Evolutionary conservation across 2,797 vertebrate genomes (phyloP).

Genomic region (Chelmon rostratus): DNA sequence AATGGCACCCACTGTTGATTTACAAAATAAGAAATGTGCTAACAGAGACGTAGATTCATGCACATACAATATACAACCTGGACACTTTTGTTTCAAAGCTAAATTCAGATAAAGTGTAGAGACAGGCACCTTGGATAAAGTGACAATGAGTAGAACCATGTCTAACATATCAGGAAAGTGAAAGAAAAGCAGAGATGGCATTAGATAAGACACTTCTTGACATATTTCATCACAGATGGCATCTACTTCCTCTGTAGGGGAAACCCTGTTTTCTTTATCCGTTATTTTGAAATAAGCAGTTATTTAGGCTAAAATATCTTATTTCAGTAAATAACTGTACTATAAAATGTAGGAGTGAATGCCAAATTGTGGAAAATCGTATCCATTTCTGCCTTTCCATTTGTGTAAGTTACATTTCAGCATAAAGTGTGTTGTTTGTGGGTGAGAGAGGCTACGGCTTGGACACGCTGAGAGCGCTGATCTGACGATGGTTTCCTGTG

Average conservation of each 20-base stretch:
- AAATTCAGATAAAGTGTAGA: neutral
- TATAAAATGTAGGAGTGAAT: neutral
- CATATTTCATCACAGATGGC: too few relatives aligned
- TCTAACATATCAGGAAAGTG: neutral
- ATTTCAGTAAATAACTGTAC: neutral
- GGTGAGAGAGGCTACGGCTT: conserved; percentile 4
- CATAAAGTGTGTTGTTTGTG: neutral
- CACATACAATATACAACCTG: neutral
- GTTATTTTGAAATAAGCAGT: neutral
- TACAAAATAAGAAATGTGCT: neutral
- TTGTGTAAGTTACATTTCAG: neutral
- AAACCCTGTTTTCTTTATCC: too few relatives aligned
- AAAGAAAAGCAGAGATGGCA: neutral
- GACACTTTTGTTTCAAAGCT: neutral
- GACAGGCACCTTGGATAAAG: neutral
- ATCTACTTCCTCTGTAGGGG: too few relatives aligned
- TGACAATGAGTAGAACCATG: neutral
- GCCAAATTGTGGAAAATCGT: neutral
- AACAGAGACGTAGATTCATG: neutral
- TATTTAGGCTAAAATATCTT: too few relatives aligned
- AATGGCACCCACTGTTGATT: neutral
- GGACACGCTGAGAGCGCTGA: conserved; percentile 53
- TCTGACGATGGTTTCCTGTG: conserved; percentile 62
- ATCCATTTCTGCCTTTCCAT: neutral
- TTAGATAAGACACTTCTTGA: neutral